A percentile compares a stretch with the other conserved stretches of the same genome.
phyloP scores from a whole-genome alignment of 2,797 vertebrate genomes.

The Graptemys geographica region DNA sequence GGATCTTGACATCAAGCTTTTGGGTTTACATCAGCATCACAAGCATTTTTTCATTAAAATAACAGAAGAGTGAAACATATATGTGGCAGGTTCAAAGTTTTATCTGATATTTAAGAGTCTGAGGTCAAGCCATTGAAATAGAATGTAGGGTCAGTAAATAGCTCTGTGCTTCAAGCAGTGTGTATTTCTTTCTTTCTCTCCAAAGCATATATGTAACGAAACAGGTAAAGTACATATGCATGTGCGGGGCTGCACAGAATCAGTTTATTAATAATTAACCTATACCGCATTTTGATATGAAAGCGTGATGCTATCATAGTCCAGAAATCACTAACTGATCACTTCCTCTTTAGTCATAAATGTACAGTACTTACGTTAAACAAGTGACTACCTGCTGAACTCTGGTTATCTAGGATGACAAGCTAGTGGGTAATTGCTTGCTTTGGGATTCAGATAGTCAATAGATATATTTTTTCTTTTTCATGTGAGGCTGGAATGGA shows the following conservation, averaged over 20 bases:
- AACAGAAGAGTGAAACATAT: background rate
- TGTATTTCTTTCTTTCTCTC: background rate
- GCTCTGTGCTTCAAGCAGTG: background rate
- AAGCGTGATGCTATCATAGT: background rate
- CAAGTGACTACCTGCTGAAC: background rate
- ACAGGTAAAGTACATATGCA: background rate
- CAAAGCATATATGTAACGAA: background rate
- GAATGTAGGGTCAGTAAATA: background rate
- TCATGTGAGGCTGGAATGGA: slow-evolving; percentile 38
- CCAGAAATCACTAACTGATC: background rate
- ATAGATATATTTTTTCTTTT: slow-evolving; percentile 22
- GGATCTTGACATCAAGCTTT: background rate
- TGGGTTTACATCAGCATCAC: background rate
- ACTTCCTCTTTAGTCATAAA: background rate
- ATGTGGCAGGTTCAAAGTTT: background rate
- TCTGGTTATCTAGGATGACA: background rate
- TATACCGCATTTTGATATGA: background rate
- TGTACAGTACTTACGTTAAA: background rate
- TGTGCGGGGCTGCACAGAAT: background rate
- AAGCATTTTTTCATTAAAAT: background rate
- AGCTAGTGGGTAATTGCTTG: background rate
- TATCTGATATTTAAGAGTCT: background rate
- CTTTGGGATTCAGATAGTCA: background rate
- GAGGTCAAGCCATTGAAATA: background rate
- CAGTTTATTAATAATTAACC: background rate